Percentiles rank a stretch among this genome's conserved stretches.
These are phyloP conservation scores for Pogonomyrmex californicus DNA, from an alignment of 1,140 invertebrate genomes.

Conservation along the genomic window DNA sequence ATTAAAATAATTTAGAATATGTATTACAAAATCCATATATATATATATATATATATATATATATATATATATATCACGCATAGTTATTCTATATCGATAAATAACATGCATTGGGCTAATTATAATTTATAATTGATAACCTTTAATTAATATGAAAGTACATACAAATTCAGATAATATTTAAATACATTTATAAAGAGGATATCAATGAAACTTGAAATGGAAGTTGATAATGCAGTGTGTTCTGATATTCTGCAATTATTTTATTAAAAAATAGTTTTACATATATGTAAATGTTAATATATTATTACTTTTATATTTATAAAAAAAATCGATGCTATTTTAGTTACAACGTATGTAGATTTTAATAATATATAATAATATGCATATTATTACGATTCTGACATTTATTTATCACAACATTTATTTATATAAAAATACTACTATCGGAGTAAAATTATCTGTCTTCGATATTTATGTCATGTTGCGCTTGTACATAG, in stretches of 20 bases:
- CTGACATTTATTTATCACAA: neutral
- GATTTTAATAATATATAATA: neutral
- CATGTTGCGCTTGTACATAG: neutral
- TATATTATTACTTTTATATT: neutral
- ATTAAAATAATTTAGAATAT: conserved; percentile 13
- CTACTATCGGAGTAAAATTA: neutral
- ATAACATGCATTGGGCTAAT: conserved; percentile 24
- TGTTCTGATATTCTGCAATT: neutral
- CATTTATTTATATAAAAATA: neutral
- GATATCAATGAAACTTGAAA: conserved; percentile 22
- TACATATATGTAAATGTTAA: neutral
- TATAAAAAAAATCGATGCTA: neutral
- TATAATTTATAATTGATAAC: conserved; percentile 49
- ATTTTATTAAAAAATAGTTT: neutral
- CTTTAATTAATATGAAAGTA: conserved; percentile 42
- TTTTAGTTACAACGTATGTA: neutral
- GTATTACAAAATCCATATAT: neutral
- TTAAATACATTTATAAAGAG: conserved; percentile 24
- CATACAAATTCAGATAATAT: conserved; percentile 28
- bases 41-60: neutral
- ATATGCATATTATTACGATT: neutral
- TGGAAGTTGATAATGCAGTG: neutral
- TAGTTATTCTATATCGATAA: conserved; percentile 32
- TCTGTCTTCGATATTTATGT: neutral
- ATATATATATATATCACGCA: neutral